Evolutionary conservation across 2,888 invertebrate species (phyloP), one percentile per base, ranked within the genome.

Genomic region (Drosophila affinis): DNA sequence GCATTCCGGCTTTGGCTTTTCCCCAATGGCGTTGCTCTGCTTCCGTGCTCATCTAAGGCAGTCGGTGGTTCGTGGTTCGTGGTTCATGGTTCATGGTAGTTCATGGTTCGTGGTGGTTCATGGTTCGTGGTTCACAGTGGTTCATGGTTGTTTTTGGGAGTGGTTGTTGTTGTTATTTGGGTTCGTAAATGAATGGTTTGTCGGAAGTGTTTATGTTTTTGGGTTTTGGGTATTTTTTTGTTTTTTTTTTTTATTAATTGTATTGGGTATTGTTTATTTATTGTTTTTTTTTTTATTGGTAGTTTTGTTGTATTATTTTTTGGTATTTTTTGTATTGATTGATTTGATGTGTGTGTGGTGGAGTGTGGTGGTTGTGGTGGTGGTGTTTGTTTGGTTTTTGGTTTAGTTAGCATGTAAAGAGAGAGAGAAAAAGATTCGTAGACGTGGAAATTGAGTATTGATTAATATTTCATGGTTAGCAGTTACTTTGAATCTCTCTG

Each of bases 401-500:
- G 57, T 69, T 83, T 63, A 64, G 87, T 86, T 89, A 86, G 85
- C 85, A 86, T 89, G 88, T 79, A 87, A 86, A 87, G 85, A 89
- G 73, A 89, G 73, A 62, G 55, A 61, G 62, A 86, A 76, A 72
- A 52, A 81, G 75, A 85, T 83, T 84, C 73, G 62, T 88, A 86
- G 88, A 87, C 85, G 87, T 79, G 86, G 88, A 87, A 84, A 87
- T 88, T 74, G 87, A 81, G 74, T 88, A 83, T 77, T 75, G 83
- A 76, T 81, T 77, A 77, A 76, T 85, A 87, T 72, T 73, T 75
- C 64, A 69, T 79, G 85, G 86, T 89, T 86, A 86, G 88, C 70
- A 70, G 76, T 85, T 89, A 82, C 88, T 85, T 87, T 70, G 67
- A 9, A 56, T 68, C 75, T 61, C 64, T 14, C 52, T 45, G 56